These are phyloP conservation scores for Scytalopus superciliaris DNA, from an alignment of 2,113 vertebrate genomes.

Conservation along the genomic window DNA sequence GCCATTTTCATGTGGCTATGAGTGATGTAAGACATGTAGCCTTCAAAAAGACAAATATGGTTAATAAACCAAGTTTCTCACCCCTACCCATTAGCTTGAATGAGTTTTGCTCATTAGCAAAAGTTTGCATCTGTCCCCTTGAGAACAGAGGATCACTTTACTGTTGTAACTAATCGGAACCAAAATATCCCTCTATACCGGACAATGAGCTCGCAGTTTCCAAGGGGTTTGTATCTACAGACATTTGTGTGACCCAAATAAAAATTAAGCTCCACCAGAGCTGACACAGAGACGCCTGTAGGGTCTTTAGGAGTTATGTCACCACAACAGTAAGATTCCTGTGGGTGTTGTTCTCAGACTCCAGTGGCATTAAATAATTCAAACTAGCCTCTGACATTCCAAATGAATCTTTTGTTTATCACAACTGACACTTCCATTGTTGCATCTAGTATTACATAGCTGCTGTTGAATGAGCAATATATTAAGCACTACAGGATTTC, in stretches of 20 bases:
- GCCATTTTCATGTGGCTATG: neutral
- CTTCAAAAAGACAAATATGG: neutral
- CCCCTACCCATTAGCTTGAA: neutral
- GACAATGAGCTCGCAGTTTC: neutral
- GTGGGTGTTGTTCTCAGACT: conserved; percentile 37
- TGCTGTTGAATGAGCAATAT: conserved; percentile 51
- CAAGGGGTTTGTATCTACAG: neutral
- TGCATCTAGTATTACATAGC: conserved; percentile 45
- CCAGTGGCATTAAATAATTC: conserved; percentile 53
- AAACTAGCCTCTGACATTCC: conserved; percentile 47
- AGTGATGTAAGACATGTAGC: neutral
- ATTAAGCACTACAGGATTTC: conserved; percentile 56
- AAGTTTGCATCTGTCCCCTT: neutral
- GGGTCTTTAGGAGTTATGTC: conserved; percentile 39
- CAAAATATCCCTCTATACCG: neutral
- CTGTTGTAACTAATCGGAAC: neutral
- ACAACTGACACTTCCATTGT: conserved; percentile 62
- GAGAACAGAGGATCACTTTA: neutral
- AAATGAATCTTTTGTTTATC: conserved; percentile 61
- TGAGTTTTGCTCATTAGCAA: neutral
- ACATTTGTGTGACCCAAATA: conserved; percentile 20
- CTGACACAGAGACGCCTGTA: neutral
- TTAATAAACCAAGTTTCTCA: neutral
- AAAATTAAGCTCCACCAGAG: conserved; percentile 44
- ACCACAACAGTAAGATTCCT: conserved; percentile 56